Evolutionary conservation across 2,888 invertebrate genomes (phyloP).

Genomic region (Hypolimnas misippus): DNA sequence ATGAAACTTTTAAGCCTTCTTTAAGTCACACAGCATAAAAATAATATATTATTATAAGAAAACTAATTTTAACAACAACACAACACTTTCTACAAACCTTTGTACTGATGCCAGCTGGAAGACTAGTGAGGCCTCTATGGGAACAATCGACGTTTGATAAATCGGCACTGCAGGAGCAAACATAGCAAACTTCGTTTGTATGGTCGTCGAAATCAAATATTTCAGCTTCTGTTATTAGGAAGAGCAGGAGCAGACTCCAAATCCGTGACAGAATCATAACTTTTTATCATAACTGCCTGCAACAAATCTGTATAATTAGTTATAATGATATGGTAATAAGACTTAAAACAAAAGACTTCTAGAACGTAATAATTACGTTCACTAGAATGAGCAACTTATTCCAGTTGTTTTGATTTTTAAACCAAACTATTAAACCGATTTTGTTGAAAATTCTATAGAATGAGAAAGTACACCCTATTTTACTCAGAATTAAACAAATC

Average conservation of each 20-base stretch:
- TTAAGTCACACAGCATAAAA: too few species aligned
- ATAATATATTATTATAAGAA: too few species aligned
- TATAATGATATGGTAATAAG: background rate
- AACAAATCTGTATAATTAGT: constrained; percentile 43
- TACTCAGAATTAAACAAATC: too few species aligned
- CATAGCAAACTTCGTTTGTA: constrained; percentile 61
- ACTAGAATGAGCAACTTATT: too few species aligned
- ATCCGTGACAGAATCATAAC: constrained; percentile 62
- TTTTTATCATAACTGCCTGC: constrained; percentile 73
- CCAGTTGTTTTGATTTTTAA: too few species aligned
- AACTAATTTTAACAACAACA: too few species aligned
- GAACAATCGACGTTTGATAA: constrained; percentile 70
- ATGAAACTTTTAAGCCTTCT: too few species aligned
- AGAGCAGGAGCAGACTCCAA: constrained; percentile 54
- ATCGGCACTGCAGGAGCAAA: constrained; percentile 65
- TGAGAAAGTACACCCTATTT: too few species aligned
- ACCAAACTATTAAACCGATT: too few species aligned
- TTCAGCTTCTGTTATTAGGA: constrained; percentile 52
- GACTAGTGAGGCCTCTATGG: constrained; percentile 66
- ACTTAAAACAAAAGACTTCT: background rate
- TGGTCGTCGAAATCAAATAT: constrained; percentile 60
- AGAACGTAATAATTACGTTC: too few species aligned
- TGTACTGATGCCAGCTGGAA: constrained; percentile 67
- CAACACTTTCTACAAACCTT: constrained; percentile 61
- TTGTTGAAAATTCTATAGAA: too few species aligned